Conservation (phyloP, 2,797 vertebrate genomes). For the Atherinosoma microstoma region DNA sequence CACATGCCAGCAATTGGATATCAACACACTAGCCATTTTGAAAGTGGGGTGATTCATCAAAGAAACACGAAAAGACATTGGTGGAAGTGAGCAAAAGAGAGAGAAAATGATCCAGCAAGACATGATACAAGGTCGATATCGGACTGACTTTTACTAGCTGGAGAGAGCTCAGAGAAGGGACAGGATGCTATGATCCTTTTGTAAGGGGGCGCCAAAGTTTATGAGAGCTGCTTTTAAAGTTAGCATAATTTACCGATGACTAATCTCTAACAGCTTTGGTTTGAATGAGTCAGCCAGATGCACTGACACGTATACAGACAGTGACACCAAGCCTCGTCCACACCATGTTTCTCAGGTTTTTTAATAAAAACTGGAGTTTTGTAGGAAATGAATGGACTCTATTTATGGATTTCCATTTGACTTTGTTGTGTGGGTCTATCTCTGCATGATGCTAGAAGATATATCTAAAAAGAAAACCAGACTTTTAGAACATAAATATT, state of each 20-base stretch:
- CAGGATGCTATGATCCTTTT: neutral
- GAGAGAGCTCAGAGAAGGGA: too few species aligned
- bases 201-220: too few species aligned
- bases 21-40: too few species aligned
- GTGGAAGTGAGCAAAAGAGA: too few species aligned
- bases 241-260: slow-evolving; percentile 25
- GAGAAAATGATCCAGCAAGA: too few species aligned
- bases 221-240: too few species aligned
- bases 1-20: too few species aligned
- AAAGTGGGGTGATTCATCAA: too few species aligned
- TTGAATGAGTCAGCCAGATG: slow-evolving; percentile 19
- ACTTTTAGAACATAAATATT: too few species aligned
- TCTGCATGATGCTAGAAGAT: neutral
- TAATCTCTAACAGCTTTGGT: slow-evolving; percentile 43
- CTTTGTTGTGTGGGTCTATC: neutral
- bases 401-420: neutral
- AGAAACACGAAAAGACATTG: too few species aligned
- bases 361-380: neutral
- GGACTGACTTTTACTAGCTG: too few species aligned
- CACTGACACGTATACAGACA: neutral
- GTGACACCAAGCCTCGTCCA: neutral
- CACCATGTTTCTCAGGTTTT: slow-evolving; percentile 3
- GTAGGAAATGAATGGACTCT: slow-evolving; percentile 3
- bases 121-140: too few species aligned
- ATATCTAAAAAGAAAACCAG: neutral